A percentile compares a stretch with the other conserved stretches of the same genome.
Conservation (phyloP, 1,140 invertebrate genomes). For the Aphelenchoides besseyi region DNA sequence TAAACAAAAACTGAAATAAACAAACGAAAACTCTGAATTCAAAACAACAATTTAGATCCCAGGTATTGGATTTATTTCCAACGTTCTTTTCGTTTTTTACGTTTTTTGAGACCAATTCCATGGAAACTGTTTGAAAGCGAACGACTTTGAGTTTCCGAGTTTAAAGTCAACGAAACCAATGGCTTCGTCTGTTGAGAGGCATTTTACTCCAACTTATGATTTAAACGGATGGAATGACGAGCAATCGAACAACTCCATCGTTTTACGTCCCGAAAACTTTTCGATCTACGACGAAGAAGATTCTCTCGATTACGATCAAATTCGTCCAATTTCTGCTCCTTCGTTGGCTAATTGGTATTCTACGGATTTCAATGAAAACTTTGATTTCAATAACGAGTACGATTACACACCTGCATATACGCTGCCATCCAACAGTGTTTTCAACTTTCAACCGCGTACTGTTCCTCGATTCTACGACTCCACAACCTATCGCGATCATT, state of each 20-base stretch:
- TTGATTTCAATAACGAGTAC: not conserved
- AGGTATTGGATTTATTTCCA: no score
- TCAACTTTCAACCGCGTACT: not conserved
- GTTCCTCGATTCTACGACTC: conserved; percentile 10
- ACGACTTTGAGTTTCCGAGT: no score
- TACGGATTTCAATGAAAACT: not conserved
- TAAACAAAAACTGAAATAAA: no score
- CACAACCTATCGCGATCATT: not conserved
- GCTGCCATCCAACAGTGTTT: not conserved
- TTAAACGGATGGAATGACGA: not conserved
- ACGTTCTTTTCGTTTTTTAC: not conserved
- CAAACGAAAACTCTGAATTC: no score
- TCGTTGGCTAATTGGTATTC: not conserved
- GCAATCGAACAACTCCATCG: not conserved
- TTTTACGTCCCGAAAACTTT: not conserved
- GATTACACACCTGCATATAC: not conserved
- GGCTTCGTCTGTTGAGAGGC: not conserved
- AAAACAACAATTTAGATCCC: no score
- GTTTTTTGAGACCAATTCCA: not conserved
- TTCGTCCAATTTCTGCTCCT: not conserved
- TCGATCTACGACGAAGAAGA: not conserved
- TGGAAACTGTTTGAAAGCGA: conserved; percentile 2
- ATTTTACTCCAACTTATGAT: not conserved
- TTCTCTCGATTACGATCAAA: not conserved
- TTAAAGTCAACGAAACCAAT: not conserved